Evolutionary conservation across 1,140 invertebrate species (phyloP).

Genomic region (Solen grandis): DNA sequence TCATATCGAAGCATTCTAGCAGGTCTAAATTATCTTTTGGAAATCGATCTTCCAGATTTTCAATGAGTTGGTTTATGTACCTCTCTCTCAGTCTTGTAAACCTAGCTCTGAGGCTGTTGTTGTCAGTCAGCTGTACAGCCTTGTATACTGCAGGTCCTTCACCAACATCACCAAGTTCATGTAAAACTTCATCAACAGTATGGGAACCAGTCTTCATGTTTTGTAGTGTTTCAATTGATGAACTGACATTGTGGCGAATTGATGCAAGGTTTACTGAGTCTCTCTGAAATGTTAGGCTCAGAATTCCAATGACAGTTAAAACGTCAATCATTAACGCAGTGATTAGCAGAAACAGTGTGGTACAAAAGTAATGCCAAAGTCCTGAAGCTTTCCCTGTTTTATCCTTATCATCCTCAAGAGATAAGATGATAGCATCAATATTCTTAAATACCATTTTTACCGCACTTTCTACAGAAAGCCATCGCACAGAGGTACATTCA

Average conservation of each 20-base stretch:
- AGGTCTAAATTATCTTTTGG: not conserved
- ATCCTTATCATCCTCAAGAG: not conserved
- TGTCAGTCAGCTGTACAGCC: not conserved
- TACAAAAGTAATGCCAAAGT: not conserved
- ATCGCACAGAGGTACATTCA: not conserved
- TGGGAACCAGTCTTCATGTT: not conserved
- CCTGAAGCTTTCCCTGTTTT: not conserved
- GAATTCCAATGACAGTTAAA: not conserved
- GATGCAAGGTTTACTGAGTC: not conserved
- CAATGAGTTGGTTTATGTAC: not conserved
- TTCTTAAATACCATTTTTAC: conserved; percentile 8
- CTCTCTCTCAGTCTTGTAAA: not conserved
- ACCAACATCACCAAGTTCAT: not conserved
- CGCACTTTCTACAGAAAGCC: conserved; percentile 16
- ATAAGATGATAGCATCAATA: not conserved
- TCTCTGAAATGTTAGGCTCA: not conserved
- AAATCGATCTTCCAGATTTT: not conserved
- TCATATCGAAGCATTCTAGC: not conserved
- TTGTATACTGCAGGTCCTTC: not conserved
- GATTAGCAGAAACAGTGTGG: not conserved
- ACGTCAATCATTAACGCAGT: not conserved
- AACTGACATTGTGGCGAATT: not conserved
- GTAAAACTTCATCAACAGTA: not conserved
- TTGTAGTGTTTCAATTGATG: not conserved
- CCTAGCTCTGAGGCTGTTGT: not conserved